Evolutionary conservation across 2,113 vertebrate species (phyloP).

Genomic region (Motacilla alba): DNA sequence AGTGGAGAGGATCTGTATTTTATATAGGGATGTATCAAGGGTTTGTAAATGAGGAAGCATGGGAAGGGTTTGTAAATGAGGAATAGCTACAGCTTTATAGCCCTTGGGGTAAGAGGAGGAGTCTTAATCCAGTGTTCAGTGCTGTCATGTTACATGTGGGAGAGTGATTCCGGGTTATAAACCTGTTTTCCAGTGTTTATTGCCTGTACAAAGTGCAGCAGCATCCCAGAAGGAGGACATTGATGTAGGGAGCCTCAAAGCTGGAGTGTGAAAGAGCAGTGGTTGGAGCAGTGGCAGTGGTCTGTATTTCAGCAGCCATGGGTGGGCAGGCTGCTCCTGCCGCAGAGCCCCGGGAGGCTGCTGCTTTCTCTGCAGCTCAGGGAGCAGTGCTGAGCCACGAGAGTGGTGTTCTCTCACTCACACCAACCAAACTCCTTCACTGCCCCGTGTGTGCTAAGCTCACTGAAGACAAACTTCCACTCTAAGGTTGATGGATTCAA

Average conservation of each 20-base stretch:
- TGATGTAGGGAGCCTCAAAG: not conserved
- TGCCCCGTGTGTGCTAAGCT: rapidly evolving
- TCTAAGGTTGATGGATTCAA: not conserved
- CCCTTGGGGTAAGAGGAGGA: not conserved
- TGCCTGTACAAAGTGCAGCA: not conserved
- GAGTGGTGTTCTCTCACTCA: not conserved
- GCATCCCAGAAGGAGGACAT: not conserved
- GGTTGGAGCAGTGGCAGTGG: not conserved
- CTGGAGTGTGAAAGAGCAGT: not conserved
- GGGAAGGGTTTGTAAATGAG: not conserved
- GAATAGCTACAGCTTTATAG: not conserved
- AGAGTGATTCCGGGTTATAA: not conserved
- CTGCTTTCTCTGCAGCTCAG: rapidly evolving
- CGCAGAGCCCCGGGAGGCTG: not conserved
- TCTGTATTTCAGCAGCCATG: not conserved
- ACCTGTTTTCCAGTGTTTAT: not conserved
- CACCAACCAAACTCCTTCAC: not conserved
- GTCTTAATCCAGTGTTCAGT: not conserved
- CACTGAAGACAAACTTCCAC: not conserved
- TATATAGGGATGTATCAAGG: not conserved
- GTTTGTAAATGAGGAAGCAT: not conserved
- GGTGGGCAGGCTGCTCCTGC: not conserved
- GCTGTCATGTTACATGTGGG: not conserved
- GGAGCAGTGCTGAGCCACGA: not conserved
- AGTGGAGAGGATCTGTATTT: not conserved